Evolutionary conservation across 2,113 vertebrate genomes (phyloP).

Genomic region (Malaclemys terrapin): DNA sequence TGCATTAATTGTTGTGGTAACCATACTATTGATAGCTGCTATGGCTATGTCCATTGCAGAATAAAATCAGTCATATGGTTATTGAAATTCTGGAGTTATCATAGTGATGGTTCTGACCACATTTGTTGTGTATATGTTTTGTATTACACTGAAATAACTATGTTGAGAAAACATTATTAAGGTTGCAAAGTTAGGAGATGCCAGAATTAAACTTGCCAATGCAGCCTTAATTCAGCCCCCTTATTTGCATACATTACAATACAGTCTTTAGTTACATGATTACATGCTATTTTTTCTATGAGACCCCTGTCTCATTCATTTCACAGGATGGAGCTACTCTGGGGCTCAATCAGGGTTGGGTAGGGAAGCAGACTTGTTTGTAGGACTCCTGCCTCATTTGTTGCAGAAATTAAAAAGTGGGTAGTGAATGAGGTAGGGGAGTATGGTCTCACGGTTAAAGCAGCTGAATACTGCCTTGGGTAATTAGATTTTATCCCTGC

Average conservation of each 20-base stretch:
- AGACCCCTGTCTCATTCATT: neutral
- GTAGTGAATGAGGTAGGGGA: neutral
- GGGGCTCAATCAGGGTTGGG: neutral
- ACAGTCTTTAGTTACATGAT: neutral
- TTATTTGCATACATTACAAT: neutral
- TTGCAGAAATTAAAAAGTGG: neutral
- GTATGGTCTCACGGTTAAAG: neutral
- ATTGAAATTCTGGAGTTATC: neutral
- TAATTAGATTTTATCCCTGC: neutral
- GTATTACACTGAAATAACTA: neutral
- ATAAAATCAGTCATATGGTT: neutral
- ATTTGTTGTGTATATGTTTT: neutral
- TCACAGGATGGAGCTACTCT: neutral
- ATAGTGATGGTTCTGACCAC: neutral
- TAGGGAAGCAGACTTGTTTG: neutral
- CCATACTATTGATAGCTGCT: neutral
- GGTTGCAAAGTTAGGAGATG: neutral
- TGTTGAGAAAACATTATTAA: neutral
- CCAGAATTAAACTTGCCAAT: neutral
- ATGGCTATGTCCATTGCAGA: neutral
- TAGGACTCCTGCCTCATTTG: neutral
- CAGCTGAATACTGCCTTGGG: neutral
- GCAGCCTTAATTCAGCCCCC: neutral
- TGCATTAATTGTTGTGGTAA: neutral
- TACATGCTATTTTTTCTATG: neutral